Base-by-base conservation (phyloP, 2,888 invertebrate genomes). In the Invenusta paracnida region DNA sequence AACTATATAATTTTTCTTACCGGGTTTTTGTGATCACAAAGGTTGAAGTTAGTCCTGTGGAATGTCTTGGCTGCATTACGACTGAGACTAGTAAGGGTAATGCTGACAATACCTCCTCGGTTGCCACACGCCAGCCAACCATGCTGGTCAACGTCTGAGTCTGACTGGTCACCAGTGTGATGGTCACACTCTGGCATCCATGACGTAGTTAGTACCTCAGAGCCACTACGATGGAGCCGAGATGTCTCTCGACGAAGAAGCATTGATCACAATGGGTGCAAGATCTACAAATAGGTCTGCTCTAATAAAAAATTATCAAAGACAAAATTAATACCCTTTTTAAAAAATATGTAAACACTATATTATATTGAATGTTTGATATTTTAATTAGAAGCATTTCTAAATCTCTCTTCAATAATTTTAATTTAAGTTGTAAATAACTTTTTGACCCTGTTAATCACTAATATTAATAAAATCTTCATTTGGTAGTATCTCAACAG, bases 51-150 rank as follows among this genome's bases (percentile, higher is more conserved):
- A 30, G 83, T 83, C 31, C 83, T 29, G 17, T 48, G 48, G 17
- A 48, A 48, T 5, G 17, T 48, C 17, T 48, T 48, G 5, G 48
- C 17, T 48, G 48, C 48, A 48, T 48, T 48, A 17, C 48, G 48
- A 29, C 29, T 29, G 0, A 29, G 29, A 1, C 31, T n/a, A 1
- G 83, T 83, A 27, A 96, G 97, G 86, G 97, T 98, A 85, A 97
- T 96, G 86, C 98, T 97, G 86, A 97, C 96, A 89, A 97, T 95
- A 73, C 97, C 90, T 82, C 96, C 89, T 87, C 95, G 94, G 92
- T 97, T 98, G 89, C 97, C 97, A 81, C 96, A 96, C 87, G 97
- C 96, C 90, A 98, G 93, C 98, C 98, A 98, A 83, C 97, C 98
- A 25, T 30, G 67, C 11, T 83, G 30, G 27, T 83, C 31, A 11